phyloP scores from a whole-genome alignment of 1,140 invertebrate genomes.

The Drosophila equinoxialis region DNA sequence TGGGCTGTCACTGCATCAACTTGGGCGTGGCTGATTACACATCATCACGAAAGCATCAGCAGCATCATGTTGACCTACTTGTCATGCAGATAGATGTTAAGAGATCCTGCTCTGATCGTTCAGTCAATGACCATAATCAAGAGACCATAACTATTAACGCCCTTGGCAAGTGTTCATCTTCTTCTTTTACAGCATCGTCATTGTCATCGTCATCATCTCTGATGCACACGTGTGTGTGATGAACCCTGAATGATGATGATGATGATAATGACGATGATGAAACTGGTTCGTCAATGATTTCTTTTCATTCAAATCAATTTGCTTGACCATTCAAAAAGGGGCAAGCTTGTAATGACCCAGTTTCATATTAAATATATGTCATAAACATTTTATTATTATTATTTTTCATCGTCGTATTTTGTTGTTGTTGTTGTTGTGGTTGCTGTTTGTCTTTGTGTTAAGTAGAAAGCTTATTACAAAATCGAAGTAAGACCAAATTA shows the following conservation, averaged over 20 bases:
- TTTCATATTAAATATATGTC: slow-evolving; percentile 71
- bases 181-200: slow-evolving; percentile 32
- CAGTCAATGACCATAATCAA: slow-evolving; percentile 45
- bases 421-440: slow-evolving; percentile 22
- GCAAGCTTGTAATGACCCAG: slow-evolving; percentile 74
- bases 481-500: slow-evolving; percentile 74
- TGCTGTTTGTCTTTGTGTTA: slow-evolving; percentile 31
- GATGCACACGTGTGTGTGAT: slow-evolving; percentile 57
- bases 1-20: too few relatives aligned
- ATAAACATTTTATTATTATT: slow-evolving; percentile 44
- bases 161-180: slow-evolving; percentile 42
- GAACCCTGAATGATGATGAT: neutral
- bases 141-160: slow-evolving; percentile 40
- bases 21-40: slow-evolving; percentile 55
- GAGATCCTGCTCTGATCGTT: slow-evolving; percentile 40
- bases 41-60: slow-evolving; percentile 2
- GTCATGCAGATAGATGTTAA: slow-evolving; percentile 37
- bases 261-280: slow-evolving; percentile 17
- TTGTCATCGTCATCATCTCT: slow-evolving; percentile 34
- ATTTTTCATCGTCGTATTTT: neutral
- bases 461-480: slow-evolving; percentile 74
- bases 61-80: slow-evolving; percentile 54
- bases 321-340: slow-evolving; percentile 50
- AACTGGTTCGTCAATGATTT: slow-evolving; percentile 53
- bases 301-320: slow-evolving; percentile 46